Evolutionary conservation across 2,113 vertebrate species (phyloP).

Genomic region (Paradisaea rubra): DNA sequence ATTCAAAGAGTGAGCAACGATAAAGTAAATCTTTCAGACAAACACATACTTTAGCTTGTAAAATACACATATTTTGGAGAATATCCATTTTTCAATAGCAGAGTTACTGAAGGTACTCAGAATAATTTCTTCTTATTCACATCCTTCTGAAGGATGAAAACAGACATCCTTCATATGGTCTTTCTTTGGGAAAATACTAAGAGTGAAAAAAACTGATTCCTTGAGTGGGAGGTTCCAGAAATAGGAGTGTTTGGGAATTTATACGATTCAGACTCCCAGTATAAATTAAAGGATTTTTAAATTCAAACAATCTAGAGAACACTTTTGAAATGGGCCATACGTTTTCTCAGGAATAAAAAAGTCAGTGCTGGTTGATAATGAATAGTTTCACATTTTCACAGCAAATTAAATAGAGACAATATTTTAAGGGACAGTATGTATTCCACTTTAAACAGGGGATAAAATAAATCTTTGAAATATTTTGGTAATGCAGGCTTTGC

Average conservation of each 20-base stretch:
- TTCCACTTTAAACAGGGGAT: background rate
- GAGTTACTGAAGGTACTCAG: background rate
- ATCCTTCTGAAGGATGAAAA: background rate
- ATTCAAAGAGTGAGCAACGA: background rate
- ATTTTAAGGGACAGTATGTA: background rate
- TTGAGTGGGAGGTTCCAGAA: background rate
- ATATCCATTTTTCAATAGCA: background rate
- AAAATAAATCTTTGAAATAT: slow-evolving; percentile 1
- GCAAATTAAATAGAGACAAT: background rate
- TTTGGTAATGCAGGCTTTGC: background rate
- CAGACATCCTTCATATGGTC: background rate
- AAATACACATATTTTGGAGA: background rate
- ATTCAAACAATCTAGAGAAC: background rate
- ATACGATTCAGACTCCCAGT: background rate
- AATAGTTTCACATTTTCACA: background rate
- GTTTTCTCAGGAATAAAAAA: background rate
- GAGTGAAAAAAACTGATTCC: background rate
- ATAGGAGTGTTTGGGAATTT: background rate
- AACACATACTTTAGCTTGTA: background rate
- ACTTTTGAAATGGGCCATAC: background rate
- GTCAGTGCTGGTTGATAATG: background rate
- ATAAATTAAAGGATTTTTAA: background rate
- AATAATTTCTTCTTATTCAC: background rate
- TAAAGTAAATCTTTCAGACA: background rate
- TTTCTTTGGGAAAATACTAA: background rate